These are phyloP conservation scores for Falco novaeseelandiae DNA, from an alignment of 2,797 vertebrate genomes.

Conservation along the genomic window DNA sequence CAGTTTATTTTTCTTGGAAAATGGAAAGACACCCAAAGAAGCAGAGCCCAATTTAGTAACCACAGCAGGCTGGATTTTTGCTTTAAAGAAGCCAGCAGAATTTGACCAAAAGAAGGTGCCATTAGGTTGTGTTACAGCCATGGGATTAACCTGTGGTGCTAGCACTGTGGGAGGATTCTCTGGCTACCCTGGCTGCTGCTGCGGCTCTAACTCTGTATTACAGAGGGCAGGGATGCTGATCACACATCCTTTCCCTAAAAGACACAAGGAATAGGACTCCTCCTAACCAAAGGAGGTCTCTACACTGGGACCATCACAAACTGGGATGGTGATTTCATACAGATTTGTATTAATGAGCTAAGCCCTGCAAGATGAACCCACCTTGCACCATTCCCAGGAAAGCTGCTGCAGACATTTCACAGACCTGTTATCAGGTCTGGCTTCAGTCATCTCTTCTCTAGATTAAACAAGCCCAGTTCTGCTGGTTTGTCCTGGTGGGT, in stretches of 20 bases:
- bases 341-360: neutral
- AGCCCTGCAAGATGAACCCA: fast-evolving
- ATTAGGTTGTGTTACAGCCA: neutral
- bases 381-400: neutral
- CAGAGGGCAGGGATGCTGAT: neutral
- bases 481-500: neutral
- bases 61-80: conserved; percentile 15
- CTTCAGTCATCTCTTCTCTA: neutral
- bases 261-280: neutral
- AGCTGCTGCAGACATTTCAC: neutral
- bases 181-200: neutral
- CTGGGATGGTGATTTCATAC: neutral
- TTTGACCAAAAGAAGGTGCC: neutral
- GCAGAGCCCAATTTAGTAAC: conserved; percentile 44
- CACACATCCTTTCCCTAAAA: neutral
- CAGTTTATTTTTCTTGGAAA: conserved; percentile 66
- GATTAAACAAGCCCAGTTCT: neutral
- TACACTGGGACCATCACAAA: neutral
- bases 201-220: neutral
- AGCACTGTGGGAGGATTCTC: neutral
- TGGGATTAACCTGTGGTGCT: neutral
- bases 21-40: conserved; percentile 57
- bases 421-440: neutral
- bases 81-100: conserved; percentile 45
- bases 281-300: neutral